Conservation (phyloP, 2,113 vertebrate genomes). For the Hyla sarda region DNA sequence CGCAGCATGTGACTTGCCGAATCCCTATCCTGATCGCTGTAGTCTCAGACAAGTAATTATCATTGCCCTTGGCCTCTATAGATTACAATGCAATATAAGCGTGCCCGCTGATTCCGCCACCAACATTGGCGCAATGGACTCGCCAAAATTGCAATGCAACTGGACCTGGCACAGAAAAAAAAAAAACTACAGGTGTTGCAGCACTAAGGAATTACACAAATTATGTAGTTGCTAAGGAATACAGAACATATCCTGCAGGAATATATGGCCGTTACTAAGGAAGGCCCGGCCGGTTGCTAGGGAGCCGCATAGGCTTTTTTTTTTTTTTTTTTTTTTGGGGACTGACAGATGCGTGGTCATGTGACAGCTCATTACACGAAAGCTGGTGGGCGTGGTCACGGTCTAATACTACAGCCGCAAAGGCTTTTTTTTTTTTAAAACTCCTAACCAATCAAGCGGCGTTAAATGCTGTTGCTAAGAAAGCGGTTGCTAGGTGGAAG, state of each 20-base stretch:
- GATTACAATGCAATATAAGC: too few species aligned
- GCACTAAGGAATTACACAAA: neutral
- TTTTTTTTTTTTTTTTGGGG: neutral
- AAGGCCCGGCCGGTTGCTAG: constrained; percentile 16
- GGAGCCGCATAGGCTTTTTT: neutral
- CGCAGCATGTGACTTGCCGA: too few species aligned
- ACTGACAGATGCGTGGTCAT: neutral
- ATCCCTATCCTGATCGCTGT: too few species aligned
- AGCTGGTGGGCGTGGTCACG: constrained; percentile 18
- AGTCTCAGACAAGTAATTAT: too few species aligned
- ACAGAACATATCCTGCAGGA: neutral
- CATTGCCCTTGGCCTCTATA: too few species aligned
- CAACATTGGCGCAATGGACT: too few species aligned
- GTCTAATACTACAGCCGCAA: neutral
- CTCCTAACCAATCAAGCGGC: neutral
- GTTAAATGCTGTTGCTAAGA: neutral
- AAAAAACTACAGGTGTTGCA: too few species aligned
- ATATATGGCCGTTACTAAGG: constrained; percentile 20
- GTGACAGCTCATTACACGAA: neutral
- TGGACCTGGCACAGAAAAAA: too few species aligned
- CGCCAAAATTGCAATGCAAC: too few species aligned
- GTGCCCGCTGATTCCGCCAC: too few species aligned
- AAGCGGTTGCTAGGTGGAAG: constrained; percentile 54
- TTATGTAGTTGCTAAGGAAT: neutral
- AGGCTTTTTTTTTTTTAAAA: too few species aligned